These are phyloP conservation scores for Andricus curvator DNA, from an alignment of 2,888 invertebrate genomes.

Conservation along the genomic window DNA sequence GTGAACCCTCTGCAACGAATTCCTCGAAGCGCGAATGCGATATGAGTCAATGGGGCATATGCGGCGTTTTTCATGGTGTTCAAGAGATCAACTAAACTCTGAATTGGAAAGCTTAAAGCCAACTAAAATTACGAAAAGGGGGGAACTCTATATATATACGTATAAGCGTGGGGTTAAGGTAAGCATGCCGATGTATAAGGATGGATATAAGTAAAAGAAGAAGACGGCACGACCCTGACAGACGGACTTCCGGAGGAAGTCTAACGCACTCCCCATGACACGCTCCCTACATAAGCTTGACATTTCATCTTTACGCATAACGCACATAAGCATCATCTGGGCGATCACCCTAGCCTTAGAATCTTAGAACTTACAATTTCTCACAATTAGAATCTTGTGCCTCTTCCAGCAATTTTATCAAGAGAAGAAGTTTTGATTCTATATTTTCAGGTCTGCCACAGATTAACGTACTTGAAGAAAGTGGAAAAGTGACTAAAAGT, in stretches of 20 bases:
- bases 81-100: background rate
- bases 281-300: slow-evolving; percentile 25
- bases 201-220: slow-evolving; percentile 3
- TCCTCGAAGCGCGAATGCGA: background rate
- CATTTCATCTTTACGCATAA: slow-evolving; percentile 30
- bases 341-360: background rate
- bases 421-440: no score
- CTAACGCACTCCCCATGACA: slow-evolving; percentile 27
- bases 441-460: no score
- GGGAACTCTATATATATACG: background rate
- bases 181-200: background rate
- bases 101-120: background rate
- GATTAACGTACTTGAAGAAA: no score
- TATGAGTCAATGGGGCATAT: slow-evolving; percentile 3
- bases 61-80: background rate
- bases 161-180: background rate
- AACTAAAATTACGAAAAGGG: slow-evolving; percentile 10
- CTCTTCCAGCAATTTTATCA: no score
- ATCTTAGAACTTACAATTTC: no score
- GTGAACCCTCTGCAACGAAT: background rate
- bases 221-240: slow-evolving; percentile 19
- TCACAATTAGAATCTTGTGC: no score
- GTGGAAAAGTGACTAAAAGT: no score
- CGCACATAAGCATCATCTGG: background rate
- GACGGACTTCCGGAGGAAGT: slow-evolving; percentile 39